phyloP scores from a whole-genome alignment of 2,113 vertebrate species.

The Sprattus sprattus region DNA sequence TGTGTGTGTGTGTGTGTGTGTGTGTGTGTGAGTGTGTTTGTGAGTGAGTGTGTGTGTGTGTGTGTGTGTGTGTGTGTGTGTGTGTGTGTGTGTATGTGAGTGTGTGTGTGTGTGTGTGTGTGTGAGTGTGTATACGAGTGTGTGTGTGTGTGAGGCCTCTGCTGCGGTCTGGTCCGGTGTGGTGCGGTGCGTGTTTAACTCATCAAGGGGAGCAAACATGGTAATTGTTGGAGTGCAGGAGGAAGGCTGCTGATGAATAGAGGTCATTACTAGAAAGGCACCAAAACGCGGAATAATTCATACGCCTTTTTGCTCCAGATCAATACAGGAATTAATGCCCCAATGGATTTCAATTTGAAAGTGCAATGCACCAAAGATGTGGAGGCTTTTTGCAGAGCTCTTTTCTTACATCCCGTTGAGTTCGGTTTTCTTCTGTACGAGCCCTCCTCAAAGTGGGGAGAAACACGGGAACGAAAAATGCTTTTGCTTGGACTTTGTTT shows the following conservation, averaged over 20 bases:
- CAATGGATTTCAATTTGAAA: conserved; percentile 41
- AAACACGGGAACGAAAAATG: not conserved
- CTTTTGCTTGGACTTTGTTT: not conserved
- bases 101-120: not conserved
- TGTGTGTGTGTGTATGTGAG: not conserved
- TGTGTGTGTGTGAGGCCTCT: not conserved
- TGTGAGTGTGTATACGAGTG: conserved; percentile 27
- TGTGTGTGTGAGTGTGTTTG: too few relatives aligned
- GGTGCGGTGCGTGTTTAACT: not conserved
- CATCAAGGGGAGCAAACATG: not conserved
- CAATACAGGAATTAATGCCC: conserved; percentile 52
- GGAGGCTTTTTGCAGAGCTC: not conserved
- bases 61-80: not conserved
- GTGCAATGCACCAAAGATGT: conserved; percentile 29
- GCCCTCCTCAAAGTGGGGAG: not conserved
- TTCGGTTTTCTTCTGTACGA: too few relatives aligned
- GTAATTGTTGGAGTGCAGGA: conserved; percentile 25
- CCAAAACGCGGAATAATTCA: conserved; percentile 47
- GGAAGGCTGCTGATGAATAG: conserved; percentile 42
- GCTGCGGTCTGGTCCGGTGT: not conserved
- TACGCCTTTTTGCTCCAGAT: conserved; percentile 38
- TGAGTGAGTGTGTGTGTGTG: too few relatives aligned
- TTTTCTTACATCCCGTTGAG: not conserved
- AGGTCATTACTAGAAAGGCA: conserved; percentile 48
- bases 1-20: not conserved